A percentile compares a stretch with the other conserved stretches of the same genome.
Conservation (phyloP, 2,888 invertebrate species). For the Lepas anatifera region DNA sequence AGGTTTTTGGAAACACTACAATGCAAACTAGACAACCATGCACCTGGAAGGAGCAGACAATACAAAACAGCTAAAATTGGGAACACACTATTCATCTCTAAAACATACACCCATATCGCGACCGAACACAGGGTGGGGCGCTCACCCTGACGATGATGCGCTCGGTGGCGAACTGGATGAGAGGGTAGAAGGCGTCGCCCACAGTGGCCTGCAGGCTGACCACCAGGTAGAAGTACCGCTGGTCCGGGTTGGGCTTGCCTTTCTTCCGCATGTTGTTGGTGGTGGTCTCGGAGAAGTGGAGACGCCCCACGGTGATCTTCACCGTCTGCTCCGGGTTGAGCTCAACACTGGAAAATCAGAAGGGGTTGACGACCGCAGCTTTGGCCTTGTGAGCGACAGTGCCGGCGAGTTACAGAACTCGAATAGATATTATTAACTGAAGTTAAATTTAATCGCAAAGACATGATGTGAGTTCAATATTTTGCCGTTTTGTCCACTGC, state of each 20-base stretch:
- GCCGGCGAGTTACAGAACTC: too few relatives aligned
- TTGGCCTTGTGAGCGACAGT: background rate
- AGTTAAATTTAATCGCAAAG: too few relatives aligned
- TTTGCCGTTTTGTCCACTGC: too few relatives aligned
- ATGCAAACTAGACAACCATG: too few relatives aligned
- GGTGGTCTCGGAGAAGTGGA: constrained; percentile 97
- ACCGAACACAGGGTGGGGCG: too few relatives aligned
- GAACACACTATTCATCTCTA: too few relatives aligned
- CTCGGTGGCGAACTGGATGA: constrained; percentile 83
- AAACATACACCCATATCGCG: too few relatives aligned
- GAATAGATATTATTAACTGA: too few relatives aligned
- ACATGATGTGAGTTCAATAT: too few relatives aligned
- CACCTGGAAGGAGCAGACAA: too few relatives aligned
- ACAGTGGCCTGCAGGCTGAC: constrained; percentile 86
- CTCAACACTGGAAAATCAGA: constrained; percentile 55
- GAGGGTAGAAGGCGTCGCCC: constrained; percentile 60
- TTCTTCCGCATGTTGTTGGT: constrained; percentile 99
- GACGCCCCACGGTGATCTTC: constrained; percentile 86
- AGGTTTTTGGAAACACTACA: too few relatives aligned
- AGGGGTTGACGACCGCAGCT: background rate
- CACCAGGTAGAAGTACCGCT: constrained; percentile 89
- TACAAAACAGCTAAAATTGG: too few relatives aligned
- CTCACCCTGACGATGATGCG: constrained; percentile 94
- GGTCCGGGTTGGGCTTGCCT: constrained; percentile 96
- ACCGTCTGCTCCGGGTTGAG: constrained; percentile 73